Conservation (phyloP, 2,797 vertebrate species). For the Artibeus lituratus region DNA sequence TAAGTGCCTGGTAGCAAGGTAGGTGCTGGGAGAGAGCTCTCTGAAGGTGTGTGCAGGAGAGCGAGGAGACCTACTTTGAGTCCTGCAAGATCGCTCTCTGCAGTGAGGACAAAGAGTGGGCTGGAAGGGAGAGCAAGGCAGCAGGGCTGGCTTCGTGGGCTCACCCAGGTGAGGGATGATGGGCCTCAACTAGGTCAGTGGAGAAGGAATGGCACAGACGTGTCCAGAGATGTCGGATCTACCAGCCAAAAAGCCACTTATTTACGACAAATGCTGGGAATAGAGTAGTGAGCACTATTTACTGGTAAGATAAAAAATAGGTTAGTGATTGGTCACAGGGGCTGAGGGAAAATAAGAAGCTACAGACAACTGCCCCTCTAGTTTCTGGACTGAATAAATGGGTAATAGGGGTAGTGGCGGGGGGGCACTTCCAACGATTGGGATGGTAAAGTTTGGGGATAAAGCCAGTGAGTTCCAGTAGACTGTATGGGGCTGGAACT, state of each 20-base stretch:
- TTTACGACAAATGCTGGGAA: not conserved
- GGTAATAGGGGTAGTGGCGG: not conserved
- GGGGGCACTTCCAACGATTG: not conserved
- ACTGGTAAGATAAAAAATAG: not conserved
- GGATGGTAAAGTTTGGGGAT: not conserved
- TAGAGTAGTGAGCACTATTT: not conserved
- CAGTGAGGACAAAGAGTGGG: not conserved
- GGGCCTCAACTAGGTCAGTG: not conserved
- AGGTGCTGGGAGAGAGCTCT: not conserved
- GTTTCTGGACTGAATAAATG: not conserved
- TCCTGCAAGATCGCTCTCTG: not conserved
- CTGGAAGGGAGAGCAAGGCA: not conserved
- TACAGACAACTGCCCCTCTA: accelerated
- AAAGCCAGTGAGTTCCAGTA: not conserved
- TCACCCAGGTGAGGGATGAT: not conserved
- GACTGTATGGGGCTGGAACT: not conserved
- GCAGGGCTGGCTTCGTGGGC: not conserved
- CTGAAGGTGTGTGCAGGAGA: not conserved
- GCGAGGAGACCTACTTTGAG: not conserved
- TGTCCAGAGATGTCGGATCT: not conserved
- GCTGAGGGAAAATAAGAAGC: not conserved
- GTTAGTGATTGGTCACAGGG: not conserved
- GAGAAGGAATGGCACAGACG: not conserved
- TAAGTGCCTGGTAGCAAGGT: not conserved
- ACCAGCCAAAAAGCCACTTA: not conserved